Evolutionary conservation across 1,140 invertebrate species (phyloP), one percentile per base, ranked within the genome.

Genomic region (Bicyclus anynana): DNA sequence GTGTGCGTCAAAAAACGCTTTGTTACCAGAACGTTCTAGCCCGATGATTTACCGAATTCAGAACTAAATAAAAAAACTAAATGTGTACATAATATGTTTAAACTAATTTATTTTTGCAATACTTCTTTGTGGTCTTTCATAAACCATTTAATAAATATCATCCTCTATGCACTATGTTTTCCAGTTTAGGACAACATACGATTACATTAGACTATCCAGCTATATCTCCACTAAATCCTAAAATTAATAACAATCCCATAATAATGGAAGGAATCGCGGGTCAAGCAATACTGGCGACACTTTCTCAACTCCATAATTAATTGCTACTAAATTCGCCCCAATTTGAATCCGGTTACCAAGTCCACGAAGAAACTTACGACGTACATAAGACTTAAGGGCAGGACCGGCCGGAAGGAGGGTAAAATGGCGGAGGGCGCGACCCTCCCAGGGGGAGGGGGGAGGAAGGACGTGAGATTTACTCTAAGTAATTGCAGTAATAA

Each of bases 401-500:
- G 81, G 76, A 74, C 79, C 75, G 80, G 74, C 80, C 81, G 83
- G 83, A 85, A 82, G 83, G 81, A 78, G 80, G 83, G 81, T 74
- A 79, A 82, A 84, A 86, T 81, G 81, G 83, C 77, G 80, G 73
- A 80, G 81, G 80, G 82, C 82, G 81, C 81, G 83, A 82, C 81
- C 81, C 82, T 80, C 72, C 72, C 69, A 26, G 44, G 62, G 69
- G 65, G 56, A 59, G 59, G 67, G 57, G 60, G 68, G 74, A 86
- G 87, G 84, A 89, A 89, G 89, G 85, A 89, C 80, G 84, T 83
- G 84, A 89, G 89, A 89, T 89, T 90, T 90, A 90, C 84, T 89
- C 82, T 90, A 90, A 90, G 89, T 90, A 90, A 90, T 90, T 90
- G 89, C 89, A 81, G 85, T 90, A 89, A 89, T 90, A 90, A 89